Conservation (phyloP, 2,888 invertebrate genomes). For the Lasioglossum malachurum region DNA sequence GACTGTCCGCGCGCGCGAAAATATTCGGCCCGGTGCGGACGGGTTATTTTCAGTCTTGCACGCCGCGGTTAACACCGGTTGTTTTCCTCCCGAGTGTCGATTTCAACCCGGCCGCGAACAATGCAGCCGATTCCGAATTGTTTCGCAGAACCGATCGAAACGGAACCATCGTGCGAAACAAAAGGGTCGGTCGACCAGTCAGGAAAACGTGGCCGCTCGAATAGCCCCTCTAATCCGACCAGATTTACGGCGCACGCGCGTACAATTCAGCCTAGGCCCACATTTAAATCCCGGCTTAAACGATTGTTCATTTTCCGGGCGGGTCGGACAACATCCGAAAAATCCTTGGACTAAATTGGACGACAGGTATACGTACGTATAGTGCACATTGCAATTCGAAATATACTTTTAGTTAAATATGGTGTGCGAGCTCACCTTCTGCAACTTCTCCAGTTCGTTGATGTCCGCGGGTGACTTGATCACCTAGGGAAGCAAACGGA, state of each 20-base stretch:
- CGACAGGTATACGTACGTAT: background rate
- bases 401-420: too few relatives aligned
- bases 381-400: background rate
- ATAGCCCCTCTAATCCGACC: conserved; percentile 4
- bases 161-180: background rate
- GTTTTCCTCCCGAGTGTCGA: conserved; percentile 20
- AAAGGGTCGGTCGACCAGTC: conserved; percentile 12
- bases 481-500: conserved; percentile 60
- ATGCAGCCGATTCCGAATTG: conserved; percentile 17
- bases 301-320: background rate
- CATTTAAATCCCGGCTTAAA: background rate
- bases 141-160: conserved; percentile 36
- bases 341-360: background rate
- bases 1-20: conserved; percentile 39
- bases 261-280: background rate
- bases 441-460: conserved; percentile 77
- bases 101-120: conserved; percentile 11
- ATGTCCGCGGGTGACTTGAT: conserved; percentile 58
- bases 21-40: conserved; percentile 44
- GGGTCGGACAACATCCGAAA: background rate
- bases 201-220: conserved; percentile 32
- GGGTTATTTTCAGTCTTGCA: conserved; percentile 56
- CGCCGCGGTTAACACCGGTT: background rate
- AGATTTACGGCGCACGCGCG: conserved; percentile 17
- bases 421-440: conserved; percentile 74